Evolutionary conservation across 1,140 invertebrate genomes (phyloP).

Genomic region (Calycopis cecrops): DNA sequence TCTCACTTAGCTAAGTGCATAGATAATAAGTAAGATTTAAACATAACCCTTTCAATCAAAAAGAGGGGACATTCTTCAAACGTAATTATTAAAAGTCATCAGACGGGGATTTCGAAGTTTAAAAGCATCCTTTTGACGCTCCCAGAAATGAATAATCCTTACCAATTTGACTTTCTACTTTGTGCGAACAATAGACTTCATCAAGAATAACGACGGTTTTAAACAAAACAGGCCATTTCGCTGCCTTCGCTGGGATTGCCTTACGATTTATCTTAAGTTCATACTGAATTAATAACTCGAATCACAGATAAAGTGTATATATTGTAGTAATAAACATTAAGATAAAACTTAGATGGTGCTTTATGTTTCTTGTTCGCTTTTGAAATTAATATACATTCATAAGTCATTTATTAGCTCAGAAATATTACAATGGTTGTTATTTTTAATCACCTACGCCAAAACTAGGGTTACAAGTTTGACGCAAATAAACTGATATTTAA

Average conservation of each 20-base stretch:
- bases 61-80: constrained; percentile 12
- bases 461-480: no score
- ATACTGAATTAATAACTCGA: constrained; percentile 47
- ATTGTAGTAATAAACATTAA: constrained; percentile 11
- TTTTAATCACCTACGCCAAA: no score
- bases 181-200: constrained; percentile 54
- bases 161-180: constrained; percentile 46
- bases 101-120: constrained; percentile 46
- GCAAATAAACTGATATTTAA: no score
- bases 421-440: no score
- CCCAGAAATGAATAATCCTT: constrained; percentile 62
- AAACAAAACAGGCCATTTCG: constrained; percentile 60
- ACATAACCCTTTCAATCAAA: constrained; percentile 1
- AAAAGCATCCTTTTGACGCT: constrained; percentile 51
- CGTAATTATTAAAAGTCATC: constrained; percentile 54
- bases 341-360: constrained; percentile 1
- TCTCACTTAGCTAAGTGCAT: constrained; percentile 2
- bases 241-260: constrained; percentile 40
- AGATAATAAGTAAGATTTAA: not conserved
- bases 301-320: constrained; percentile 16
- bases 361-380: no score
- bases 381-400: no score
- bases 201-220: constrained; percentile 59
- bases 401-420: no score
- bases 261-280: constrained; percentile 46